phyloP scores from a whole-genome alignment of 1,140 invertebrate species.

The Chironomus striatipennis region DNA sequence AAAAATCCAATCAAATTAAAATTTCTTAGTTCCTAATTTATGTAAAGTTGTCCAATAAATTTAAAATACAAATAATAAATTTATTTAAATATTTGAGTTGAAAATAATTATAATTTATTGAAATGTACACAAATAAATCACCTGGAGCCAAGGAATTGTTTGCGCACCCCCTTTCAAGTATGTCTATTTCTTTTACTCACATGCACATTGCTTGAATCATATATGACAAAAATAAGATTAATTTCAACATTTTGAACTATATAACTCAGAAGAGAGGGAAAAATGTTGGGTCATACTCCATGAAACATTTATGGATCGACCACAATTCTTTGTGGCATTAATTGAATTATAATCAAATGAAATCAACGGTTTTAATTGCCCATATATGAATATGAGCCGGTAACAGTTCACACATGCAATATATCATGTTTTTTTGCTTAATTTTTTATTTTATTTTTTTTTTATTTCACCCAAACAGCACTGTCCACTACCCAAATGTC shows the following conservation, averaged over 20 bases:
- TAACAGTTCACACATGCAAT: not conserved
- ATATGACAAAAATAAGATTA: not conserved
- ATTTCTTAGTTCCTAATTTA: no score
- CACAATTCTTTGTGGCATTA: not conserved
- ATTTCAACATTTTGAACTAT: not conserved
- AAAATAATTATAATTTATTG: not conserved
- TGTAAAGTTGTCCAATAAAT: no score
- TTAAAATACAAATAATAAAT: no score
- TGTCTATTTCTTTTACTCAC: not conserved
- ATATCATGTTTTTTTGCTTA: not conserved
- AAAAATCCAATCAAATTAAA: no score
- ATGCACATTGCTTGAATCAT: not conserved
- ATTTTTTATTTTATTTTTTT: no score
- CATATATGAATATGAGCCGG: not conserved
- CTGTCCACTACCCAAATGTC: not conserved
- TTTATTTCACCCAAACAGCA: not conserved
- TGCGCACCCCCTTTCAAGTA: not conserved
- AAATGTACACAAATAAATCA: not conserved
- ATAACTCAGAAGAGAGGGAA: no score
- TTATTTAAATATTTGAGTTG: no score
- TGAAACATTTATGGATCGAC: not conserved
- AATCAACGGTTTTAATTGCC: not conserved
- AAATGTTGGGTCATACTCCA: no score
- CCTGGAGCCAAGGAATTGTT: not conserved
- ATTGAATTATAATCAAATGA: conserved; percentile 23